These are phyloP conservation scores for Galerucella nymphaeae DNA, from an alignment of 2,888 invertebrate genomes.

Conservation along the genomic window DNA sequence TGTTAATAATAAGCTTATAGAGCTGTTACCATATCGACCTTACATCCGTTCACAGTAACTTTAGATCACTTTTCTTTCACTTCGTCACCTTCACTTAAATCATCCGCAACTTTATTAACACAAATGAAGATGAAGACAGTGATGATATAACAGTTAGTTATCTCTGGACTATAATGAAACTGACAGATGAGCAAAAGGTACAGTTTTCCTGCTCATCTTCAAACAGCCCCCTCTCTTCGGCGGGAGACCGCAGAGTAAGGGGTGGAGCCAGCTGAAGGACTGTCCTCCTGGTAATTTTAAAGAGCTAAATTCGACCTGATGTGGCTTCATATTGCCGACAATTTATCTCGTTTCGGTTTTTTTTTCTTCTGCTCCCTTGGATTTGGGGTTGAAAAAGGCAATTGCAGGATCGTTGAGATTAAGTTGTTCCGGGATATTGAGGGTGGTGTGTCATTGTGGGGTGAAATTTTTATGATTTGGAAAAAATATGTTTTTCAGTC, in stretches of 20 bases:
- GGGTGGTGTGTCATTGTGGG: not conserved
- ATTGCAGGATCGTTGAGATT: conserved; percentile 8
- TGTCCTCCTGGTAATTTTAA: conserved; percentile 55
- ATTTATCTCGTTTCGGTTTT: conserved; percentile 11
- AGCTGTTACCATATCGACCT: not conserved
- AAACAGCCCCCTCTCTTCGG: conserved; percentile 55
- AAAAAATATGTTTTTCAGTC: no score
- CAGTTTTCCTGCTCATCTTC: conserved; percentile 59
- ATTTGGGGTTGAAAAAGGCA: not conserved
- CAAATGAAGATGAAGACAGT: conserved; percentile 55
- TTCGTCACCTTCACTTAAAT: conserved; percentile 24
- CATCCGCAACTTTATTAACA: conserved; percentile 50
- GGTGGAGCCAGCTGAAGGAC: conserved; percentile 57
- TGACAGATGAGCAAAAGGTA: conserved; percentile 58
- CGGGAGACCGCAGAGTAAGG: conserved; percentile 53
- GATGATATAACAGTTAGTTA: conserved; percentile 55
- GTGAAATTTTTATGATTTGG: no score
- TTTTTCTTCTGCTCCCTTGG: not conserved
- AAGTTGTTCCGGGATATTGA: conserved; percentile 4
- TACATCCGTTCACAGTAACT: conserved; percentile 22
- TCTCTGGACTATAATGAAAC: conserved; percentile 60
- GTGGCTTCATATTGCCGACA: conserved; percentile 13
- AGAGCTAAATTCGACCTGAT: conserved; percentile 32
- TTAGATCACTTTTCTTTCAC: conserved; percentile 19
- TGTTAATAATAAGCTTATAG: not conserved